Evolutionary conservation across 2,113 vertebrate genomes (phyloP).

Genomic region (Eclectus roratus): DNA sequence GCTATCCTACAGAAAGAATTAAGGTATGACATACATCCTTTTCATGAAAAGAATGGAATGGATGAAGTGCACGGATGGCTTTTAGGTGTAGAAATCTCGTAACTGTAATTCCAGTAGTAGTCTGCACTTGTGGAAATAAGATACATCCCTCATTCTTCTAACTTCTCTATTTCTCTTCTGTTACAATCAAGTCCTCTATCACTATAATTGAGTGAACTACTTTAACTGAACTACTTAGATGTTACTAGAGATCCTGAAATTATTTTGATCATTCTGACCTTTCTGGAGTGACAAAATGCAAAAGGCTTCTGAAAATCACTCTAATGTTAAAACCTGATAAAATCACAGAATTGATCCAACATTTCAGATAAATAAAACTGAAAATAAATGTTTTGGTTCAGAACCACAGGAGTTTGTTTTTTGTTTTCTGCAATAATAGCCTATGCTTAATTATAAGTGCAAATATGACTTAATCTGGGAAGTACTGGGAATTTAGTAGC

Average conservation of each 20-base stretch:
- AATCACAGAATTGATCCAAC: not conserved
- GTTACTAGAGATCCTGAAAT: not conserved
- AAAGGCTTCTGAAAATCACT: not conserved
- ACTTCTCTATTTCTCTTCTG: not conserved
- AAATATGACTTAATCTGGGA: not conserved
- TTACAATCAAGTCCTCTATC: not conserved
- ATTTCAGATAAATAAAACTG: not conserved
- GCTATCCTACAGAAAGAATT: not conserved
- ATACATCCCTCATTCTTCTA: not conserved
- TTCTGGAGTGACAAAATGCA: not conserved
- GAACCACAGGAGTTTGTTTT: not conserved
- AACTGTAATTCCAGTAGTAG: not conserved
- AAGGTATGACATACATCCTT: not conserved
- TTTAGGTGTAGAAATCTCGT: not conserved
- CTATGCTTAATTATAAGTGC: not conserved
- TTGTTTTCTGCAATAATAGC: not conserved
- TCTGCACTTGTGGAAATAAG: not conserved
- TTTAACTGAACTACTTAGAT: not conserved
- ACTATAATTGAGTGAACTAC: not conserved
- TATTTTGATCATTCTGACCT: not conserved
- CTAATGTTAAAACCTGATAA: not conserved
- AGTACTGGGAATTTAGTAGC: not conserved
- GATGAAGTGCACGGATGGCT: fast-evolving
- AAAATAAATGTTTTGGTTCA: not conserved
- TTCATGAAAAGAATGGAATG: not conserved